These are phyloP conservation scores for Tribolium castaneum DNA, from an alignment of 1,140 invertebrate species.

Conservation along the genomic window DNA sequence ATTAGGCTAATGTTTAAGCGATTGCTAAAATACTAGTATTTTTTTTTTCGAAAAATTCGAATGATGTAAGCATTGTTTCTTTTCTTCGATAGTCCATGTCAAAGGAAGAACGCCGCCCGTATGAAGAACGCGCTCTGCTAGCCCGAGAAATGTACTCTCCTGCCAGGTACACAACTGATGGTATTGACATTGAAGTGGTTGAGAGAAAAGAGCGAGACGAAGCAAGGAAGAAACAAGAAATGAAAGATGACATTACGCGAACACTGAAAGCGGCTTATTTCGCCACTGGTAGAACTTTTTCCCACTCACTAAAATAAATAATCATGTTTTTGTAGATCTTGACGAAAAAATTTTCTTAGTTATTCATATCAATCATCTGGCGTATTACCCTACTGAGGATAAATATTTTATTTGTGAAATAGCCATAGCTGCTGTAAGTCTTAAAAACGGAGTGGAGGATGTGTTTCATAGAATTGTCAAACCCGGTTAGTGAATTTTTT, in stretches of 20 bases:
- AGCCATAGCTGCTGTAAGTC: conserved; percentile 64
- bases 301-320: neutral
- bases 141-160: conserved; percentile 14
- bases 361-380: conserved; percentile 65
- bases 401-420: conserved; percentile 63
- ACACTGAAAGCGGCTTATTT: conserved; percentile 20
- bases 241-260: conserved; percentile 46
- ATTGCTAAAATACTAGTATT: too few species aligned
- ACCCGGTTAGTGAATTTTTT: conserved; percentile 60
- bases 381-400: conserved; percentile 51
- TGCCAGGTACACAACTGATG: conserved; percentile 47
- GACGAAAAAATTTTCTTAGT: conserved; percentile 60
- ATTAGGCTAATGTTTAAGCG: too few species aligned
- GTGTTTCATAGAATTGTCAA: conserved; percentile 67
- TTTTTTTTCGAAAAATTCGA: too few species aligned
- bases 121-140: conserved; percentile 43
- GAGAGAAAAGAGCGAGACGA: conserved; percentile 6
- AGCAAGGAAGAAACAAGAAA: conserved; percentile 25
- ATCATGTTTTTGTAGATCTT: conserved; percentile 51
- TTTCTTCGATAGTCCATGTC: conserved; percentile 33
- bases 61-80: neutral
- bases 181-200: conserved; percentile 46
- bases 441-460: conserved; percentile 66
- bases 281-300: neutral
- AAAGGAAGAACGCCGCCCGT: conserved; percentile 48